A percentile compares a stretch with the other conserved stretches of the same genome.
Evolutionary conservation across 2,888 invertebrate genomes (phyloP).

Genomic region (Caprella mutica): DNA sequence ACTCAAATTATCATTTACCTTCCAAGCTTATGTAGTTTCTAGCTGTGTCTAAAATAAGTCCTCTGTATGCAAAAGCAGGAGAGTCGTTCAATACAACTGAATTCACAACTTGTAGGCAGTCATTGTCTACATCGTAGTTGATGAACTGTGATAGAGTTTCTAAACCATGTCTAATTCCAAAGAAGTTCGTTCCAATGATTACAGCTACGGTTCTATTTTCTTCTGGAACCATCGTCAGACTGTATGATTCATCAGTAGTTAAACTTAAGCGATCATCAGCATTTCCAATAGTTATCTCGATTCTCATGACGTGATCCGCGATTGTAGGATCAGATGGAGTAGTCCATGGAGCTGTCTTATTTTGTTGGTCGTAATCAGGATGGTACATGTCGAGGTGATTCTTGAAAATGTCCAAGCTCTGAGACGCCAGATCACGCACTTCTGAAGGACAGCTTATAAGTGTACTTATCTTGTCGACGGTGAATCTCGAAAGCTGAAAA

Average conservation of each 20-base stretch:
- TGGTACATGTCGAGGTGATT: background rate
- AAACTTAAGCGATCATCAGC: background rate
- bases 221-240: conserved; percentile 6
- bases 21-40: conserved; percentile 38
- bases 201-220: conserved; percentile 1
- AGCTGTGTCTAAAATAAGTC: conserved; percentile 48
- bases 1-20: too few relatives aligned
- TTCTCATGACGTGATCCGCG: background rate
- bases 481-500: too few relatives aligned
- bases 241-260: conserved; percentile 17
- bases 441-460: too few relatives aligned
- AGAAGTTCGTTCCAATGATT: conserved; percentile 25
- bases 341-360: background rate
- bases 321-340: conserved; percentile 4
- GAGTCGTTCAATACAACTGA: conserved; percentile 38
- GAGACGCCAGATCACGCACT: too few relatives aligned
- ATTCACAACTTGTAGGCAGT: conserved; percentile 20
- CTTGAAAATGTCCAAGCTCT: background rate
- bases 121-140: conserved; percentile 18
- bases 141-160: conserved; percentile 33
- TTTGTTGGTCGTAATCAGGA: background rate
- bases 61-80: conserved; percentile 47
- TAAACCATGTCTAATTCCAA: conserved; percentile 32
- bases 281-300: background rate
- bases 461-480: too few relatives aligned